Base-by-base conservation (phyloP, 2,888 invertebrate genomes). In the Agrotis ipsilon region DNA sequence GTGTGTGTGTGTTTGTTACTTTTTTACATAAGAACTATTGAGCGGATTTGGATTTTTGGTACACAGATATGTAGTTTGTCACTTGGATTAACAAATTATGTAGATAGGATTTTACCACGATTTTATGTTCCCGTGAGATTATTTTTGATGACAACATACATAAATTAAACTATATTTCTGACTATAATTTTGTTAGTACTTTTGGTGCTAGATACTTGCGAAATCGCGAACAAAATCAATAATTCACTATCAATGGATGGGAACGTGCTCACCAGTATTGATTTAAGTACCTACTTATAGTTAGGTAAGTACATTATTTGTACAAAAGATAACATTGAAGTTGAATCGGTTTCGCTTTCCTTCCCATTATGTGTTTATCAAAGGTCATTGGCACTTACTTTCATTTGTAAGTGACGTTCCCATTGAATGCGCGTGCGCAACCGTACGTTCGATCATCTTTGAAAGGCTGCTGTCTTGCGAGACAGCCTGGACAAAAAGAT, bases 321-420 rank as follows among this genome's bases (percentile, higher is more conserved):
- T 46, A 49, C 18, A 39, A 64, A 32, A 77, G 65, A 77, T 78
- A 67, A 72, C 68, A 67, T 68, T 67, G 68, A 70, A 72, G 70
- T 51, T 16, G 58, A 51, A 58, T 58, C 46, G 63, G 52, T 77
- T 81, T 84, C 72, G 57, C 78, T 85, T 84, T 84, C 58, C 55
- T 66, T 54, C 18, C 52, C 58, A 82, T 64, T 84, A 75, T 69
- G 63, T 78, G 65, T 75, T 76, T 75, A 72, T 52, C 73, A 73
- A 74, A 85, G 88, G 85, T 86, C 82, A 57, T 81, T 86, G 86
- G 74, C 88, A 75, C 72, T 72, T 72, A 81, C 88, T 88, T 89
- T 88, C 89, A 77, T 89, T 88, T 78, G 61, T 60, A 59, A 75
- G 61, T 58, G 67, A 78, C 51, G 81, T 73, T 80, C 48, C 43